phyloP scores from a whole-genome alignment of 2,113 vertebrate genomes.

The Gavialis gangeticus region DNA sequence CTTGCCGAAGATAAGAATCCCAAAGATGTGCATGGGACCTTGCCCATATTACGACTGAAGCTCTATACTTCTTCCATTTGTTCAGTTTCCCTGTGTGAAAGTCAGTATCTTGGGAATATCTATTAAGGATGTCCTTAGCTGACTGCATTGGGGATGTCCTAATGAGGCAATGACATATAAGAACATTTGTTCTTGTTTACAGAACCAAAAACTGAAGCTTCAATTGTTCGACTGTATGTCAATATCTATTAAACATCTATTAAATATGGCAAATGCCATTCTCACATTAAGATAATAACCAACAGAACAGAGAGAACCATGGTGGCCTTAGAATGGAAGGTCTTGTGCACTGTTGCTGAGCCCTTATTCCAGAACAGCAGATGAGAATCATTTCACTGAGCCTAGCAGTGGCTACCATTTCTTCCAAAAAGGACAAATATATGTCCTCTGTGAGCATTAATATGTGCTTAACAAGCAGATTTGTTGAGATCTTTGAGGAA shows the following conservation, averaged over 20 bases:
- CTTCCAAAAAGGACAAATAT: neutral
- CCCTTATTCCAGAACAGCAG: neutral
- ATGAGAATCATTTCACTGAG: neutral
- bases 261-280: neutral
- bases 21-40: neutral
- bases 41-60: neutral
- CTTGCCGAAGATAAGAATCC: neutral
- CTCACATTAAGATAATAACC: neutral
- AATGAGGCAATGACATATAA: neutral
- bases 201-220: neutral
- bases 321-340: neutral
- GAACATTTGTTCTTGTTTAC: neutral
- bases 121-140: neutral
- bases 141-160: neutral
- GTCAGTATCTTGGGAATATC: neutral
- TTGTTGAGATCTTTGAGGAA: neutral
- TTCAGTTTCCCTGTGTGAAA: neutral
- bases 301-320: neutral
- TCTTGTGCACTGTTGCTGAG: neutral
- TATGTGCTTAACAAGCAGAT: neutral
- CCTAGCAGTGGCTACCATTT: neutral
- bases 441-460: neutral
- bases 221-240: neutral
- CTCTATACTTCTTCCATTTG: neutral
- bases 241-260: neutral